Evolutionary conservation across 1,140 invertebrate genomes (phyloP), one percentile per base, ranked within the genome.

Genomic region (Platyura marginata): DNA sequence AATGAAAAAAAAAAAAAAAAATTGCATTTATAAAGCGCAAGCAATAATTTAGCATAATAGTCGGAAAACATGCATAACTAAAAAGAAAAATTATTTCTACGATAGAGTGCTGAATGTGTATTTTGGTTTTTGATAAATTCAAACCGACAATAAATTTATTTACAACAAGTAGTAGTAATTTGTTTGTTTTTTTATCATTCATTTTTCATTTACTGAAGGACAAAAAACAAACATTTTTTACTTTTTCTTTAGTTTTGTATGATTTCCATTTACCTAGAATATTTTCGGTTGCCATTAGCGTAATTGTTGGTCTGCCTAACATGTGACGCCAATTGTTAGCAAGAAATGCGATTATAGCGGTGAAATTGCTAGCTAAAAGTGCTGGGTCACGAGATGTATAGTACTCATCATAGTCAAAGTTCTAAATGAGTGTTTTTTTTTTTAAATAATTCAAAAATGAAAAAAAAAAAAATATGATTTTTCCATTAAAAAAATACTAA

Each of bases 311-410:
- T 52, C 88, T 75, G 59, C 88, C 88, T 55, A 90, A 74, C 74
- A 83, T 81, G 65, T 84, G 78, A 61, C 79, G 83, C 89, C 89
- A 94, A 66, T 81, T 88, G 72, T 86, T 89, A 61, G 83, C 84
- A 61, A 94, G 75, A 68, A 92, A 92, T 53, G 84, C 82, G 62
- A 94, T 69, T 64, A 87, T 86, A 51, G 79, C 79, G 52, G 75
- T 82, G 61, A 90, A 83, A 65, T 79, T 89, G 65, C 84, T 83
- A 53, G 81, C 81, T 52, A 91, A 73, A 56, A 93, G 73, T 52
- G 80, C 79, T 56, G 81, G 77, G 71, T 94, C 88, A 59, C 84
- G 86, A 56, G 84, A 84, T 59, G 82, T 82, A 74, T 93, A 92
- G 74, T 88, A 88, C 63, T 90, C 81, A 62, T 87, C 83, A 64